Evolutionary conservation across 2,797 vertebrate species (phyloP).

Genomic region (Liasis olivaceus): DNA sequence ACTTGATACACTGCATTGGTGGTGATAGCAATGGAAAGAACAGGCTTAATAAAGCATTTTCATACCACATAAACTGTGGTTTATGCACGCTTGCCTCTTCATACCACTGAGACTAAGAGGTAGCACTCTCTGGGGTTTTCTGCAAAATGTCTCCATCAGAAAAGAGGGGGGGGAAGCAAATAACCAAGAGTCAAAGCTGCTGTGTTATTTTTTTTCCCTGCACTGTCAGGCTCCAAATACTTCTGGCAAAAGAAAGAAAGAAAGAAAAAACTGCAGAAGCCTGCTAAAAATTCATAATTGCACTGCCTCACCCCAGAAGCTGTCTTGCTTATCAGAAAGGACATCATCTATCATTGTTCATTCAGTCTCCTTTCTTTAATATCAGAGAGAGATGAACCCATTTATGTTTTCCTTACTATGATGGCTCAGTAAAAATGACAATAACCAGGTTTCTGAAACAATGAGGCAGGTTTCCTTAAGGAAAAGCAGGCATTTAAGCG

Average conservation of each 20-base stretch:
- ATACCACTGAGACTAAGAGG: not conserved
- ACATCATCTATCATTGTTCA: not conserved
- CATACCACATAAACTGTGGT: constrained; percentile 24
- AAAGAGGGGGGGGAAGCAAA: not conserved
- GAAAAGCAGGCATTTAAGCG: not conserved
- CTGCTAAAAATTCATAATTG: constrained; percentile 23
- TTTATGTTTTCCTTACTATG: not conserved
- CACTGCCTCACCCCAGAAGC: not conserved
- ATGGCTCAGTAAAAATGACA: not conserved
- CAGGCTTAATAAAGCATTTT: constrained; percentile 24
- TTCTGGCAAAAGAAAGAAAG: not conserved
- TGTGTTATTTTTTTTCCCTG: not conserved
- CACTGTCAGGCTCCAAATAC: not conserved
- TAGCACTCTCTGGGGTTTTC: constrained; percentile 3
- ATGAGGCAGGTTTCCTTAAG: not conserved
- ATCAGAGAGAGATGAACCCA: not conserved
- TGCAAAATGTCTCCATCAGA: constrained; percentile 14
- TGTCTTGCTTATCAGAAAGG: not conserved
- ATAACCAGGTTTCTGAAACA: not conserved
- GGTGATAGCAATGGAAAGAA: constrained; percentile 11
- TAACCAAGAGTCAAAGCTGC: not conserved
- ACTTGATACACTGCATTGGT: constrained; percentile 25
- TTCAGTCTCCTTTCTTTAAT: not conserved
- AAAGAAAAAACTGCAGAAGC: not conserved
- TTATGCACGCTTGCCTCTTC: constrained; percentile 6